Conservation (phyloP, 1,140 invertebrate species). For the Bradynema listronoti region DNA sequence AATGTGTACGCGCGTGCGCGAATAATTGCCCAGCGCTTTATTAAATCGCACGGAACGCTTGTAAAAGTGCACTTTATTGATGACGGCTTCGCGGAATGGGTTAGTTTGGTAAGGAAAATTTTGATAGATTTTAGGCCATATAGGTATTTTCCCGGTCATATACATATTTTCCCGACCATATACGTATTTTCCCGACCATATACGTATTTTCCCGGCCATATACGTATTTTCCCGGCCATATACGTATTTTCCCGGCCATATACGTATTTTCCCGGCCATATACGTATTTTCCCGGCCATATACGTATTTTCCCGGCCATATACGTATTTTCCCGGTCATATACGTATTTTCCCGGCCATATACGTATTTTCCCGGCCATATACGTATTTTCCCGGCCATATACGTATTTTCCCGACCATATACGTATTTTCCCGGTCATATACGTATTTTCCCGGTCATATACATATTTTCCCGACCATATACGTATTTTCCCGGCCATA, state of each 20-base stretch:
- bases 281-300: not conserved
- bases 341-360: not conserved
- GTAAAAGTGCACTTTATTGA: conserved; percentile 21
- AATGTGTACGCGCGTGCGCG: conserved; percentile 3
- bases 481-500: not conserved
- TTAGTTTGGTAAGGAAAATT: conserved; percentile 10
- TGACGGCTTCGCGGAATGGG: conserved; percentile 15
- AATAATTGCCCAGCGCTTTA: not conserved
- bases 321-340: not conserved
- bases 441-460: not conserved
- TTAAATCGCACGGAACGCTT: no score
- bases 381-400: not conserved
- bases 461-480: not conserved
- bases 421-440: not conserved
- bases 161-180: not conserved
- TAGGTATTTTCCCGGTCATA: not conserved
- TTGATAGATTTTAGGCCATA: no score
- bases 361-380: not conserved
- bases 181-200: not conserved
- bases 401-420: not conserved
- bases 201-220: not conserved
- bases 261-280: not conserved
- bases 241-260: not conserved
- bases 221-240: not conserved
- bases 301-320: not conserved